phyloP scores from a whole-genome alignment of 2,888 invertebrate genomes.

The Scelioninae gen. 2 region DNA sequence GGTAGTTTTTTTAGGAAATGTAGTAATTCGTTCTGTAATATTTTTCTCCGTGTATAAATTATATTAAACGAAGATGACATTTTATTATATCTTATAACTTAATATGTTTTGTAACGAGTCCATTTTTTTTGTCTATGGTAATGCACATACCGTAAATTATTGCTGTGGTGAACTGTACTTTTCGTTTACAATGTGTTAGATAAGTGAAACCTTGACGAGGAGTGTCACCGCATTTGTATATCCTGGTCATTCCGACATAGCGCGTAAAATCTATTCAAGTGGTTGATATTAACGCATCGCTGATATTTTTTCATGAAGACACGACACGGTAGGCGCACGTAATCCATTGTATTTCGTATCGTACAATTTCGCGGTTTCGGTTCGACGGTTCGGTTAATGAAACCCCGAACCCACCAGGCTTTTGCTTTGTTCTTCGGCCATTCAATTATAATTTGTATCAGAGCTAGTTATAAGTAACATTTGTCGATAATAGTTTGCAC shows the following conservation, averaged over 20 bases:
- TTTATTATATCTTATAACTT: too few species aligned
- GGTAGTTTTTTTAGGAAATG: too few species aligned
- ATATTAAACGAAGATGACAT: too few species aligned
- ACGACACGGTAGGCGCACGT: slow-evolving; percentile 49
- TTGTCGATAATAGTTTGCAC: slow-evolving; percentile 55
- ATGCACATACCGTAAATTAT: too few species aligned
- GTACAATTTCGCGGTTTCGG: slow-evolving; percentile 61
- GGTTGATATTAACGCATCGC: slow-evolving; percentile 56
- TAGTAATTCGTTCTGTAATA: too few species aligned
- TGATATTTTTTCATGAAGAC: slow-evolving; percentile 48
- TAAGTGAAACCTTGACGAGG: slow-evolving; percentile 32
- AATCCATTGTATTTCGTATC: slow-evolving; percentile 58
- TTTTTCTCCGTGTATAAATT: too few species aligned
- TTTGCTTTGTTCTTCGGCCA: slow-evolving; percentile 59
- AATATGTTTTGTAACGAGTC: too few species aligned
- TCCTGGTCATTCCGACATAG: slow-evolving; percentile 31
- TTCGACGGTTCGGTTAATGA: slow-evolving; percentile 62
- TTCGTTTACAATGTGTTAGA: slow-evolving; percentile 10
- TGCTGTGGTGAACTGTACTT: too few species aligned
- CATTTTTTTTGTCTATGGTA: too few species aligned
- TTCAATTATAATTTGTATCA: slow-evolving; percentile 59
- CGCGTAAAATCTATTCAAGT: slow-evolving; percentile 34
- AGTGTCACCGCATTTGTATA: slow-evolving; percentile 41
- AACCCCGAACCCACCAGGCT: slow-evolving; percentile 56
- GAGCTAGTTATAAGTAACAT: slow-evolving; percentile 58